These are phyloP conservation scores for Talpa occidentalis DNA, from an alignment of 2,113 vertebrate species.

Conservation along the genomic window DNA sequence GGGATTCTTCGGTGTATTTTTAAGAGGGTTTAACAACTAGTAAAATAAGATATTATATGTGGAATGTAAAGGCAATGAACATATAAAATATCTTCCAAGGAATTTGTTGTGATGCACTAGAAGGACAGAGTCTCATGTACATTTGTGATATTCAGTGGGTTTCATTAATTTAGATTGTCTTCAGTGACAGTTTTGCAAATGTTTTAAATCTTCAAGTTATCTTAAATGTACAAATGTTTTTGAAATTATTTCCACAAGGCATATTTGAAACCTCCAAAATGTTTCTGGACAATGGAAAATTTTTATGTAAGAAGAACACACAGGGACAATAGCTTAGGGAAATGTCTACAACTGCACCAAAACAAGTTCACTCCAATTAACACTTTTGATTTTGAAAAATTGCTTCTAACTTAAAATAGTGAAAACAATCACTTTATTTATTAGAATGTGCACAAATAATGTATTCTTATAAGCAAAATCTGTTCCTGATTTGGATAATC, in stretches of 20 bases:
- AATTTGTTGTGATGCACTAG: not conserved
- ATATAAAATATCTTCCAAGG: conserved; percentile 8
- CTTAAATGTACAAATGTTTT: conserved; percentile 29
- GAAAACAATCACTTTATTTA: conserved; percentile 28
- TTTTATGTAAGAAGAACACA: not conserved
- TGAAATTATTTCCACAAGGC: conserved; percentile 23
- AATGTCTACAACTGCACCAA: not conserved
- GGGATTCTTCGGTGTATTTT: conserved; percentile 12
- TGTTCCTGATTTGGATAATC: not conserved
- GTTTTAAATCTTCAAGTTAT: conserved; percentile 37
- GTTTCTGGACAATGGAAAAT: not conserved
- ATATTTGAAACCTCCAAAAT: conserved; percentile 43
- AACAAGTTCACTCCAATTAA: not conserved
- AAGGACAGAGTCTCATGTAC: not conserved
- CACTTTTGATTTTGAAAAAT: not conserved
- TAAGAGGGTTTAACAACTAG: not conserved
- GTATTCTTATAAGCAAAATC: conserved; percentile 9
- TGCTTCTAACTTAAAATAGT: conserved; percentile 18
- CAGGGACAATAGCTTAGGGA: not conserved
- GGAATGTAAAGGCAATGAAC: not conserved
- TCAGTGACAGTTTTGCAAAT: not conserved
- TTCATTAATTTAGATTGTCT: conserved; percentile 35
- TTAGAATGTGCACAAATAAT: conserved; percentile 7
- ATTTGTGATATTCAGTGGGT: not conserved
- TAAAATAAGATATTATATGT: not conserved